Conservation (phyloP, 64 coral and sea anemone species). For the Stichodactyla helianthus region DNA sequence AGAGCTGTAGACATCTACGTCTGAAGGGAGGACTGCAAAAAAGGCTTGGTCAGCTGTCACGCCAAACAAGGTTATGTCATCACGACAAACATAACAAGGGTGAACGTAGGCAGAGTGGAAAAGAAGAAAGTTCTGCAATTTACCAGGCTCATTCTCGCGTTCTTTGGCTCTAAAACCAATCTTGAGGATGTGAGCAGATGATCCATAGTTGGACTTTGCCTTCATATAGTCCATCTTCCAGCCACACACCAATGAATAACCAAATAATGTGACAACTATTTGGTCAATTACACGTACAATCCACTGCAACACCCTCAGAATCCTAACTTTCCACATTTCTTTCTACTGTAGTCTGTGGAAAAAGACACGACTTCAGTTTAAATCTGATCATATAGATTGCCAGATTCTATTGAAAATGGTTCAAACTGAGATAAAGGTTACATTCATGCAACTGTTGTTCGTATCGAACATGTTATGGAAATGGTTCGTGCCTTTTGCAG, state of each 20-base stretch:
- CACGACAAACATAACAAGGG: not conserved
- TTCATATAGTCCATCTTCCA: not conserved
- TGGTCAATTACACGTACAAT: not conserved
- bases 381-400: no score
- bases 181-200: slow-evolving; percentile 4
- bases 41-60: not conserved
- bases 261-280: not conserved
- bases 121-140: not conserved
- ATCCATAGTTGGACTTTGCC: not conserved
- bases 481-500: no score
- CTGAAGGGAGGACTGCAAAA: slow-evolving; percentile 15
- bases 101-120: not conserved
- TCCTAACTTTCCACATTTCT: not conserved
- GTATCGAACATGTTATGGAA: no score
- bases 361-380: no score
- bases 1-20: slow-evolving; percentile 20
- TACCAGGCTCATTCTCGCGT: not conserved
- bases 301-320: not conserved
- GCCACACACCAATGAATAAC: slow-evolving; percentile 6
- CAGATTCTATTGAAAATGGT: no score
- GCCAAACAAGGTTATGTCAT: slow-evolving; percentile 1
- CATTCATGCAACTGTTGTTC: no score
- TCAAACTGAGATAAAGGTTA: no score
- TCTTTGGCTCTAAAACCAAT: not conserved
- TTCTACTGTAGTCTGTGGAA: no score